A percentile compares a stretch with the other conserved stretches of the same genome.
Evolutionary conservation across 2,113 vertebrate species (phyloP).

Genomic region (Rana temporaria): DNA sequence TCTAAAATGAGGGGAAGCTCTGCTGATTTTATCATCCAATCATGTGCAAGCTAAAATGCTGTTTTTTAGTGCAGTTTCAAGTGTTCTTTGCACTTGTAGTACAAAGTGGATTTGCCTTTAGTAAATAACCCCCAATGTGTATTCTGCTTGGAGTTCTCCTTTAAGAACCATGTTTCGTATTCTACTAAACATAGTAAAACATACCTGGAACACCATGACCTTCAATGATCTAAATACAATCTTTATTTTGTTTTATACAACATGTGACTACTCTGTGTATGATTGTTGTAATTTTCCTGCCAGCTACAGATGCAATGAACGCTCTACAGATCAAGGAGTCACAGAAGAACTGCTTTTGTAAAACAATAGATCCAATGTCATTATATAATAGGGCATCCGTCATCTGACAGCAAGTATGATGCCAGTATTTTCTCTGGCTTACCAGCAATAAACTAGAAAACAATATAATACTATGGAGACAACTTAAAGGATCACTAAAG

Average conservation of each 20-base stretch:
- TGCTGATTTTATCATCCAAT: too few species aligned
- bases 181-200: too few species aligned
- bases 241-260: slow-evolving; percentile 18
- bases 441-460: slow-evolving; percentile 5
- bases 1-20: too few species aligned
- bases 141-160: too few species aligned
- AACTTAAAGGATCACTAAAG: too few species aligned
- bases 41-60: too few species aligned
- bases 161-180: too few species aligned
- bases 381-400: not conserved
- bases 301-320: slow-evolving; percentile 13
- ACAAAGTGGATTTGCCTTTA: too few species aligned
- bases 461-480: slow-evolving; percentile 14
- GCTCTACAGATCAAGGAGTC: slow-evolving; percentile 35
- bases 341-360: not conserved
- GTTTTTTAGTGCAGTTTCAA: too few species aligned
- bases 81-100: too few species aligned
- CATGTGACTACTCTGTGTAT: not conserved
- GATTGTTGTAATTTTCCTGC: slow-evolving; percentile 42
- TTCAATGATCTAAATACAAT: slow-evolving; percentile 8
- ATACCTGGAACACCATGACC: not conserved
- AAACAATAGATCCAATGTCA: slow-evolving; percentile 33
- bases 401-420: not conserved
- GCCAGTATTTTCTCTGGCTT: slow-evolving; percentile 13
- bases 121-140: too few species aligned